These are phyloP conservation scores for Trogon surrucura DNA, from an alignment of 2,113 vertebrate species.

Conservation along the genomic window DNA sequence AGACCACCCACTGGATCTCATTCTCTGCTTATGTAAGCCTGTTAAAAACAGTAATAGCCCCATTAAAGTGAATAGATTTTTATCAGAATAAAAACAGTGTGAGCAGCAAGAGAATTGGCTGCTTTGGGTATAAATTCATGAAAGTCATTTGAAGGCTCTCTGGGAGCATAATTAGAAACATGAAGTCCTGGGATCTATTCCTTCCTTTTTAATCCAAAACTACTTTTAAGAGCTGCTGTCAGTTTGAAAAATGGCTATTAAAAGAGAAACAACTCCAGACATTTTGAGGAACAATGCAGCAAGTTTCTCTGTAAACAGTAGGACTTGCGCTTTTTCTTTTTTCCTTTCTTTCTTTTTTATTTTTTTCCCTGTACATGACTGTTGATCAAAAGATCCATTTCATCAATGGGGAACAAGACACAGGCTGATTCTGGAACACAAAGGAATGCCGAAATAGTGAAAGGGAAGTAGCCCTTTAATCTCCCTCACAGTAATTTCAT, in stretches of 20 bases:
- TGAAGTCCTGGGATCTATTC: constrained; percentile 47
- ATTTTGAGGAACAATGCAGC: neutral
- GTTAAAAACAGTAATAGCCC: constrained; percentile 39
- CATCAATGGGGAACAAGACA: neutral
- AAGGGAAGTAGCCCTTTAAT: neutral
- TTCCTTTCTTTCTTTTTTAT: neutral
- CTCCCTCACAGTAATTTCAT: neutral
- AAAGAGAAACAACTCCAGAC: neutral
- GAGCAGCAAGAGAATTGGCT: constrained; percentile 49
- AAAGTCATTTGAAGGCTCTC: constrained; percentile 59
- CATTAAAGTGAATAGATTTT: constrained; percentile 34
- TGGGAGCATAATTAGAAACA: constrained; percentile 63
- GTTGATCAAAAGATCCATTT: neutral
- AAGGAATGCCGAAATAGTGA: neutral
- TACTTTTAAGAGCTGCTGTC: constrained; percentile 27
- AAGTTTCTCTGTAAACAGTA: neutral
- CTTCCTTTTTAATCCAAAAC: constrained; percentile 44
- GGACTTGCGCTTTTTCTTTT: neutral
- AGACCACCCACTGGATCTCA: neutral
- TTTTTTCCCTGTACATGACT: neutral
- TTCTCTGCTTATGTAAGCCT: neutral
- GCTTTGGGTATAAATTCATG: constrained; percentile 19
- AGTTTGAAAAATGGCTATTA: constrained; percentile 25
- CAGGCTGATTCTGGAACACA: neutral
- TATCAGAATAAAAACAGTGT: constrained; percentile 29